Evolutionary conservation across 2,888 invertebrate species (phyloP).

Genomic region (Ophioninae sp.): DNA sequence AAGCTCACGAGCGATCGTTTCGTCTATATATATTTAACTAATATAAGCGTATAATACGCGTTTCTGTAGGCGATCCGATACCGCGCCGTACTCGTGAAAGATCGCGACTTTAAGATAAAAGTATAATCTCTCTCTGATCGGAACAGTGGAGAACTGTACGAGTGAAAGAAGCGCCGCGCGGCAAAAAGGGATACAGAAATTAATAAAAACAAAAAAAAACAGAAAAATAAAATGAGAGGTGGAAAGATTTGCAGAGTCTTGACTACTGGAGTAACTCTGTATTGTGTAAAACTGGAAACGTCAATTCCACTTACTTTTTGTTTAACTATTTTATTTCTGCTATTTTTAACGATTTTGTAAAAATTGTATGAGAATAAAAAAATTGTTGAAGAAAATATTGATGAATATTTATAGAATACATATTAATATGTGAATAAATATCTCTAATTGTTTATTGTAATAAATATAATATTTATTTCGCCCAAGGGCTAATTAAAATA

Average conservation of each 20-base stretch:
- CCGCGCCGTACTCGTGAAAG: slow-evolving; percentile 47
- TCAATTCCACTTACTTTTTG: slow-evolving; percentile 16
- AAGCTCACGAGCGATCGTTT: slow-evolving; percentile 49
- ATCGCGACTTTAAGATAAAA: slow-evolving; percentile 60
- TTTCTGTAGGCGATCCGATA: slow-evolving; percentile 45
- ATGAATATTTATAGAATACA: too few species aligned
- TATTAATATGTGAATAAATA: too few species aligned
- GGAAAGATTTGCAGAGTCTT: slow-evolving; percentile 35
- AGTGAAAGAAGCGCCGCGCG: slow-evolving; percentile 55
- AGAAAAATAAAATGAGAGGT: not conserved
- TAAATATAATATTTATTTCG: too few species aligned
- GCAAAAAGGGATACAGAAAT: slow-evolving; percentile 14
- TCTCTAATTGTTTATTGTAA: too few species aligned
- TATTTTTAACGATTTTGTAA: too few species aligned
- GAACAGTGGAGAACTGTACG: slow-evolving; percentile 49
- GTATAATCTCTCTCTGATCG: slow-evolving; percentile 59
- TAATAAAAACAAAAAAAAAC: not conserved
- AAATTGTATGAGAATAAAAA: too few species aligned
- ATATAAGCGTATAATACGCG: slow-evolving; percentile 44
- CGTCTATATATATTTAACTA: slow-evolving; percentile 18
- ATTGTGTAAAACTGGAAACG: slow-evolving; percentile 54
- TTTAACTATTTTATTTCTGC: too few species aligned
- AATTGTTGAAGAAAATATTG: not conserved
- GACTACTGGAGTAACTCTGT: slow-evolving; percentile 47
- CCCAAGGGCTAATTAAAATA: too few species aligned